phyloP scores from a whole-genome alignment of 1,140 invertebrate species.

The Plodia interpunctella region DNA sequence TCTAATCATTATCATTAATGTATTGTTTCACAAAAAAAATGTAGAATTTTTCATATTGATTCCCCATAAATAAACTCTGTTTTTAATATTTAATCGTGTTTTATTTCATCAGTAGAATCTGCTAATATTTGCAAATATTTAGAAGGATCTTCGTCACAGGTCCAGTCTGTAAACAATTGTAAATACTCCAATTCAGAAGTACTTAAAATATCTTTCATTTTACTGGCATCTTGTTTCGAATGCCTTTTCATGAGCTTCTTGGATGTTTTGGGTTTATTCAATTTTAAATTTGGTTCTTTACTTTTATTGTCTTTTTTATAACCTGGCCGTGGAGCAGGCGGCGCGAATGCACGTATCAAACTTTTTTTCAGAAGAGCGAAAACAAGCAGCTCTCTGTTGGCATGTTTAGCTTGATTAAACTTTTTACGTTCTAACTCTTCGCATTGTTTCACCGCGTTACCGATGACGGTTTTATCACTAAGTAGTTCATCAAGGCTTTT shows the following conservation, averaged over 20 bases:
- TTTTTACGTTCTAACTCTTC: slow-evolving; percentile 37
- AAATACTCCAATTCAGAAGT: slow-evolving; percentile 52
- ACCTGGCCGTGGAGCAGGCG: neutral
- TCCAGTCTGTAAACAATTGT: slow-evolving; percentile 60
- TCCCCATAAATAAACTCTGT: slow-evolving; percentile 65
- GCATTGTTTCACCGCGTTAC: slow-evolving; percentile 33
- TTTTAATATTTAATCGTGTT: slow-evolving; percentile 44
- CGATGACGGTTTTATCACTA: slow-evolving; percentile 33
- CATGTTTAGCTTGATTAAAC: slow-evolving; percentile 37
- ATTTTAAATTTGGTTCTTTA: neutral
- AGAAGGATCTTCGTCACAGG: slow-evolving; percentile 42
- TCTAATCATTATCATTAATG: slow-evolving; percentile 48
- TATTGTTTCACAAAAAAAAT: slow-evolving; percentile 57
- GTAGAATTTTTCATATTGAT: slow-evolving; percentile 59
- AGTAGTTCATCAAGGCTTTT: slow-evolving; percentile 43
- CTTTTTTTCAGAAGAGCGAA: slow-evolving; percentile 45
- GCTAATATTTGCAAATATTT: slow-evolving; percentile 36
- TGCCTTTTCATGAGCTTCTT: neutral
- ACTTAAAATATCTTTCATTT: slow-evolving; percentile 18
- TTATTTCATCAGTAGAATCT: slow-evolving; percentile 18
- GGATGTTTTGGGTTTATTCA: neutral
- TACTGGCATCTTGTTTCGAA: neutral
- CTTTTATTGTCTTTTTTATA: neutral
- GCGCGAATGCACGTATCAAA: slow-evolving; percentile 39
- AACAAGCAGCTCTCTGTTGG: slow-evolving; percentile 45